Base-by-base conservation (phyloP, 2,888 invertebrate species). In the Agonum fuliginosum region DNA sequence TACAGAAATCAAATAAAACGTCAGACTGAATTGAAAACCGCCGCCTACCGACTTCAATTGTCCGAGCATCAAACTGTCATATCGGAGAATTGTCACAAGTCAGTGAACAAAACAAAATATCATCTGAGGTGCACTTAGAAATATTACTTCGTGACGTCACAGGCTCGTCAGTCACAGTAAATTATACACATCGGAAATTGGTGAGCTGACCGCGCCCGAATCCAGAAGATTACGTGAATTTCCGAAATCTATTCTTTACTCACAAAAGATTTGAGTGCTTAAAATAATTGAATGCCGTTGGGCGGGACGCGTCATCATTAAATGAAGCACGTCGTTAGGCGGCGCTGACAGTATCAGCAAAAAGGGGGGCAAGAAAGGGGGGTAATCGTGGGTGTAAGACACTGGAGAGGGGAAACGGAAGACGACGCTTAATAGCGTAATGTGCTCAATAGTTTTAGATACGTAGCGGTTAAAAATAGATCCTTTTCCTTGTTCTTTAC, bases 221-320 rank as follows among this genome's bases (percentile, higher is more conserved):
- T 8, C 67, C 8, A 17, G 8, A 24, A 62, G 62, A 74, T 74
- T 74, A 74, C 74, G 73, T 34, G 54, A 73, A 65, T 65, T 74
- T 74, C 74, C 74, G 58, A 74, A 74, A 74, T 74, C 62, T 73
- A 73, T 73, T 73, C 73, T 73, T 73, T 41, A 73, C 58, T 14
- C 73, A 73, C 58, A 73, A 73, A 62, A 74, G 62, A 74, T 65
- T 65, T 62, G 12, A 62, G 24, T 74, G 65, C 74, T 74, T 74
- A 74, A 62, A 74, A 74, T 74, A 74, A 74, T 74, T 74, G 74
- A 65, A 74, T 65, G 65, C 12, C 37, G 41, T 14, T 24, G 62
- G 30, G 62, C 62, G 62, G 30, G 34, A 24, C 70, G 51, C 54
- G 72, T 54, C 72, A 54, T 72, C 72, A 54, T 72, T 72, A 72